These are phyloP conservation scores for Chiloscyllium punctatum DNA, from an alignment of 2,797 vertebrate genomes.

Conservation along the genomic window DNA sequence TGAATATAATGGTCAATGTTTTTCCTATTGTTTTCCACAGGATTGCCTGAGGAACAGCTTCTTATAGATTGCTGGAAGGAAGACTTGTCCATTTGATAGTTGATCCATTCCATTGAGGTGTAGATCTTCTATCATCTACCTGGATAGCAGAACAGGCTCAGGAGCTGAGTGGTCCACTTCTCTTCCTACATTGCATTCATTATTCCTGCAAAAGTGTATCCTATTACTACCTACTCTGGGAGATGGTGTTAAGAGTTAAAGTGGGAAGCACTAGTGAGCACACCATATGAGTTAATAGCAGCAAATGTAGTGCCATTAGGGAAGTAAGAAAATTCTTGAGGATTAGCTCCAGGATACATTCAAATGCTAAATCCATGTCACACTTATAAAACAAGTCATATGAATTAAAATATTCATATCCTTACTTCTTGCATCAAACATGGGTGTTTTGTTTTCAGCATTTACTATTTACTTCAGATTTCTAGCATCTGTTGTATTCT, in stretches of 20 bases:
- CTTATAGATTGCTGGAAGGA: neutral
- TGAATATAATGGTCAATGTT: neutral
- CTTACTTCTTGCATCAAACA: neutral
- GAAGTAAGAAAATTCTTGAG: neutral
- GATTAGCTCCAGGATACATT: neutral
- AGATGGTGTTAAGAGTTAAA: no score
- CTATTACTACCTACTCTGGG: neutral
- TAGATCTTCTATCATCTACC: neutral
- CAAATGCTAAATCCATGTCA: neutral
- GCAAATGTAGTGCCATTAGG: neutral
- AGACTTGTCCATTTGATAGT: neutral
- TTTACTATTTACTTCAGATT: neutral
- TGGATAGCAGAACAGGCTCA: neutral
- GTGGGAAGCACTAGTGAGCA: neutral
- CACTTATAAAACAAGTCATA: neutral
- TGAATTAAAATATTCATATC: neutral
- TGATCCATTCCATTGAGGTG: neutral
- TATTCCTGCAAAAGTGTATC: neutral
- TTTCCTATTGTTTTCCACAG: neutral
- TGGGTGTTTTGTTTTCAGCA: neutral
- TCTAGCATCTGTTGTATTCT: neutral
- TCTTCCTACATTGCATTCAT: neutral
- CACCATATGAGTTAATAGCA: neutral
- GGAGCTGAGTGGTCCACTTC: neutral
- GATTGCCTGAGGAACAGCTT: neutral